These are phyloP conservation scores for Papilio machaon DNA, from an alignment of 1,140 invertebrate genomes.

Conservation along the genomic window DNA sequence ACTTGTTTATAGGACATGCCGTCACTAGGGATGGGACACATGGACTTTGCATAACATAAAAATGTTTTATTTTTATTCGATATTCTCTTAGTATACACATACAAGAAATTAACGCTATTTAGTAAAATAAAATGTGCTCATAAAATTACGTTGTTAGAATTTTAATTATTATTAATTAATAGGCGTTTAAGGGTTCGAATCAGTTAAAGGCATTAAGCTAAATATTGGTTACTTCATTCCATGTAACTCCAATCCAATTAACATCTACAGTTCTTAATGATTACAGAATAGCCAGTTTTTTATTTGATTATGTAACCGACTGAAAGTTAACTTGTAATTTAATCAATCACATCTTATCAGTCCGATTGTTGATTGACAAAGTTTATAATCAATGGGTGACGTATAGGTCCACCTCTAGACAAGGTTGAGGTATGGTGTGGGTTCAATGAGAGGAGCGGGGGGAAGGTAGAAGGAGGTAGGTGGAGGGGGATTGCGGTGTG, in stretches of 20 bases:
- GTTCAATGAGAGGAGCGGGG: neutral
- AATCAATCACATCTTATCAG: neutral
- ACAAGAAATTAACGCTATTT: too few species aligned
- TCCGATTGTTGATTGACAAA: neutral
- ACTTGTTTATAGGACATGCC: slow-evolving; percentile 52
- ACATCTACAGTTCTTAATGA: too few species aligned
- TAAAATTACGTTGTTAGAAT: too few species aligned
- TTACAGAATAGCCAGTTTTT: too few species aligned
- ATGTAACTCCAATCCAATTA: too few species aligned
- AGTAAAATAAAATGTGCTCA: too few species aligned
- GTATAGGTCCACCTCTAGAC: slow-evolving; percentile 3
- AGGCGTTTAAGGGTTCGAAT: too few species aligned
- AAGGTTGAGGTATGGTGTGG: neutral
- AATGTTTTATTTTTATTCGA: neutral
- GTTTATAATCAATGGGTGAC: neutral
- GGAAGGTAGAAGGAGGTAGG: slow-evolving; percentile 6
- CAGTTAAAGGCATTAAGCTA: too few species aligned
- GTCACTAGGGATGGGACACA: slow-evolving; percentile 33
- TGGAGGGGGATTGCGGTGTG: slow-evolving; percentile 44
- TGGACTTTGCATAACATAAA: neutral
- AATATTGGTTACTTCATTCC: too few species aligned
- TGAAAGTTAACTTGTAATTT: neutral
- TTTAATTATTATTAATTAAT: too few species aligned
- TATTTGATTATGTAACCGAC: too few species aligned
- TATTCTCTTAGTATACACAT: too few species aligned